Percentiles rank a stretch among this genome's conserved stretches.
phyloP scores from a whole-genome alignment of 1,140 invertebrate species.

The Alviniconcha marisindica region DNA sequence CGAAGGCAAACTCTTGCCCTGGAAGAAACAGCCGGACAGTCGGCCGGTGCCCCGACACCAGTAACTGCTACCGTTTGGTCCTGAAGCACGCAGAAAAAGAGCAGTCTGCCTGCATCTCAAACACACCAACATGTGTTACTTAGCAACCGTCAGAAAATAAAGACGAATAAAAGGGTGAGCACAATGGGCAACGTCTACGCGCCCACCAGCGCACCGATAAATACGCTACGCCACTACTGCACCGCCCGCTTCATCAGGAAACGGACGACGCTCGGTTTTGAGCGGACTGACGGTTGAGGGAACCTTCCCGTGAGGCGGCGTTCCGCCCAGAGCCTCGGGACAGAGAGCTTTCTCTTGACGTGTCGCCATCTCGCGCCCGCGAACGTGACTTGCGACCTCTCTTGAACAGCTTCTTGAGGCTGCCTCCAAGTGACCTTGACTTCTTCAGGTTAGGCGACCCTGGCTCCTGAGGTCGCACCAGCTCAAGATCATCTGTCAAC shows the following conservation, averaged over 20 bases:
- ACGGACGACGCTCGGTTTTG: slow-evolving; percentile 47
- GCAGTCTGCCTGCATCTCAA: too few species aligned
- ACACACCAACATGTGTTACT: too few species aligned
- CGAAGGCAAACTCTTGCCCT: too few species aligned
- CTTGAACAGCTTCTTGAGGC: slow-evolving; percentile 66
- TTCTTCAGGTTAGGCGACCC: slow-evolving; percentile 64
- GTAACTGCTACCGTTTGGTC: too few species aligned
- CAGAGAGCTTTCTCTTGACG: slow-evolving; percentile 65
- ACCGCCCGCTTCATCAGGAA: slow-evolving; percentile 42
- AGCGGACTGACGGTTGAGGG: slow-evolving; percentile 53
- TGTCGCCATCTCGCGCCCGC: slow-evolving; percentile 51
- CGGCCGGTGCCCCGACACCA: too few species aligned
- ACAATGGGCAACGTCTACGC: neutral
- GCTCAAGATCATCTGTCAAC: slow-evolving; percentile 62
- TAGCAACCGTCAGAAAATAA: neutral
- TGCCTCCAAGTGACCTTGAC: slow-evolving; percentile 66
- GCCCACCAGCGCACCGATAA: neutral
- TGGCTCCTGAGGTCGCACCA: slow-evolving; percentile 53
- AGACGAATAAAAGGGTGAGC: neutral
- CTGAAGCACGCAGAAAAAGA: too few species aligned
- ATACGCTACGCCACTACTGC: slow-evolving; percentile 2
- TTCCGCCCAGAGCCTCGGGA: slow-evolving; percentile 59
- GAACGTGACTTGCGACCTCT: slow-evolving; percentile 56
- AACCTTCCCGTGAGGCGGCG: slow-evolving; percentile 62
- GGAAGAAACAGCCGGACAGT: too few species aligned